These are phyloP conservation scores for Beris morrisii DNA, from an alignment of 2,888 invertebrate genomes.

Conservation along the genomic window DNA sequence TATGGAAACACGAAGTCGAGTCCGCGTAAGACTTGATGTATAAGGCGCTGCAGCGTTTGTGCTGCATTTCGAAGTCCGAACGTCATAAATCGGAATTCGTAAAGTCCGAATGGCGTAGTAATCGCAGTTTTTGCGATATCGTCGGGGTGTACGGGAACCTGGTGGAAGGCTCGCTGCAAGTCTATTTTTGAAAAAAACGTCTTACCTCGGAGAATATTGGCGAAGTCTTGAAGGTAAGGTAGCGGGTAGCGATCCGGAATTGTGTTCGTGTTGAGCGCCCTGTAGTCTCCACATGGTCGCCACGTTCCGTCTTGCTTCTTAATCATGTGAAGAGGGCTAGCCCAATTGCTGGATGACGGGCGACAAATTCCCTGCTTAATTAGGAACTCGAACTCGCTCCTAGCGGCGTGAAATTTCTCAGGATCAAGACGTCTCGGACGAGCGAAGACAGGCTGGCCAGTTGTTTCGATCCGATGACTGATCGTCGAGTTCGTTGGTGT, in stretches of 20 bases:
- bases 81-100: no score
- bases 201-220: neutral
- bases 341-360: no score
- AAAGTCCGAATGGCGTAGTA: no score
- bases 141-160: no score
- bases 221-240: no score
- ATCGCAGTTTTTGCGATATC: no score
- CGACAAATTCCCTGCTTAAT: no score
- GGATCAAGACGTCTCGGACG: neutral
- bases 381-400: neutral
- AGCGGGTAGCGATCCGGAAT: no score
- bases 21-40: neutral
- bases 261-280: neutral
- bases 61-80: no score
- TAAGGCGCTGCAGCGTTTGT: neutral
- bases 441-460: slow-evolving; percentile 5
- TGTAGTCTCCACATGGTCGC: neutral
- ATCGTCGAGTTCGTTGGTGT: neutral
- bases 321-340: neutral
- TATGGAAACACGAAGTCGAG: slow-evolving; percentile 41
- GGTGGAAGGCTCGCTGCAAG: no score
- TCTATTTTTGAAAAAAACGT: no score
- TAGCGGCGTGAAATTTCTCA: neutral
- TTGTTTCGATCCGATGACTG: slow-evolving; percentile 4
- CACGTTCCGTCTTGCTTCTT: neutral